Conservation (phyloP, 92 coral and sea anemone species). For the Pocillopora meandrina region DNA sequence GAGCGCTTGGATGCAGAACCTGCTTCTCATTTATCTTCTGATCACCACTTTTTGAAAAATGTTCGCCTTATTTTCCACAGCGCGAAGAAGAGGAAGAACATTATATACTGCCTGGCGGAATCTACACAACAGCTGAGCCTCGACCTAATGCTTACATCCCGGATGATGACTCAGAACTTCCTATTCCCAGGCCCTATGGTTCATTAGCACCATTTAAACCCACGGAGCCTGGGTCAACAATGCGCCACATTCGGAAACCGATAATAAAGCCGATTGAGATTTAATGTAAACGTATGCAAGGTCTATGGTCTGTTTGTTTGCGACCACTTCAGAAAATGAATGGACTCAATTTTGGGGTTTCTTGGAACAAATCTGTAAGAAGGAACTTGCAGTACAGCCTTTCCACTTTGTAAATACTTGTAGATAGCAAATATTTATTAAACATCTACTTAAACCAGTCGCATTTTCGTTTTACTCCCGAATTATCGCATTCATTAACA, state of each 20-base stretch:
- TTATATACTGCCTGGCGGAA: slow-evolving; percentile 86
- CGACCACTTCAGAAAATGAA: background rate
- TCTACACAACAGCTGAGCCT: slow-evolving; percentile 99
- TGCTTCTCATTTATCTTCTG: no score
- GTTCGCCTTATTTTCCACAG: slow-evolving; percentile 41
- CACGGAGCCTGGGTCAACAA: slow-evolving; percentile 97
- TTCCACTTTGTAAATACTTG: slow-evolving; percentile 24
- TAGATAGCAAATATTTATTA: slow-evolving; percentile 34
- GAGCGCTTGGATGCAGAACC: no score
- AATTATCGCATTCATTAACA: background rate
- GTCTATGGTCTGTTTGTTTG: background rate
- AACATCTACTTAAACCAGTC: slow-evolving; percentile 4
- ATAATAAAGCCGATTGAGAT: slow-evolving; percentile 98
- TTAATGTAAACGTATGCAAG: slow-evolving; percentile 26
- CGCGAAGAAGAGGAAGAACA: slow-evolving; percentile 96
- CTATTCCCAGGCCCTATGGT: slow-evolving; percentile 99
- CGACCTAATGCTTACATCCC: slow-evolving; percentile 99
- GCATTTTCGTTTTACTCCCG: background rate
- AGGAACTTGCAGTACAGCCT: background rate
- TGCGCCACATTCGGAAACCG: slow-evolving; percentile 97
- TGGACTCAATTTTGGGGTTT: background rate
- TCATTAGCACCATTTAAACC: slow-evolving; percentile 97
- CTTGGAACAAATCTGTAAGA: background rate
- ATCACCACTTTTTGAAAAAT: background rate
- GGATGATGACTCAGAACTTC: slow-evolving; percentile 96